phyloP scores from a whole-genome alignment of 1,140 invertebrate genomes.

The Sipha flava region DNA sequence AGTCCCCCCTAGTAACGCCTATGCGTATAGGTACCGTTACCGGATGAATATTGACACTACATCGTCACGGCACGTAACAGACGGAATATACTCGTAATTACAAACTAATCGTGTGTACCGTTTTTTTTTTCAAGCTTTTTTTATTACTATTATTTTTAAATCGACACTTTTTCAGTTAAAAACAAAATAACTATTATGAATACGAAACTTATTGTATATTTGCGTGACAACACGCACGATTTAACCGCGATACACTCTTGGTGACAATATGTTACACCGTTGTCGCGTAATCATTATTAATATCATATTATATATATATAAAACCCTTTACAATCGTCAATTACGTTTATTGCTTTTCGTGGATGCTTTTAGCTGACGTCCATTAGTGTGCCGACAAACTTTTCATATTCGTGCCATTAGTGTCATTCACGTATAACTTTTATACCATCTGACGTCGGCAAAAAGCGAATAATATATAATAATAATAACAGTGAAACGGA shows the following conservation, averaged over 20 bases:
- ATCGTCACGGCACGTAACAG: too few relatives aligned
- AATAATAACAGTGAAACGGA: background rate
- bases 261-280: background rate
- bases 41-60: too few relatives aligned
- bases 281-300: background rate
- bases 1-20: too few relatives aligned
- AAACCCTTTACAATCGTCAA: slow-evolving; percentile 25
- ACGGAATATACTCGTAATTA: too few relatives aligned
- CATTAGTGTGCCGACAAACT: slow-evolving; percentile 25
- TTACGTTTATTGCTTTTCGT: slow-evolving; percentile 27
- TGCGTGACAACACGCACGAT: slow-evolving; percentile 14
- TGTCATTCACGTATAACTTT: slow-evolving; percentile 12
- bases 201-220: background rate
- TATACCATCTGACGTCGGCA: slow-evolving; percentile 1
- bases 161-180: background rate
- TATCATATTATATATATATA: background rate
- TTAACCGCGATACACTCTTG: background rate
- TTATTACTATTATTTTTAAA: too few relatives aligned
- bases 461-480: background rate
- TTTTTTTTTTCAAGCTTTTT: too few relatives aligned
- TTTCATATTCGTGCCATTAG: slow-evolving; percentile 27
- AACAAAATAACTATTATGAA: background rate
- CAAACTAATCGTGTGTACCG: too few relatives aligned
- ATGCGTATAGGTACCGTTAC: too few relatives aligned
- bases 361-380: slow-evolving; percentile 30